A percentile compares a stretch with the other conserved stretches of the same genome.
phyloP scores from a whole-genome alignment of 2,888 invertebrate species.

The Pycnomerus fuliginosus region DNA sequence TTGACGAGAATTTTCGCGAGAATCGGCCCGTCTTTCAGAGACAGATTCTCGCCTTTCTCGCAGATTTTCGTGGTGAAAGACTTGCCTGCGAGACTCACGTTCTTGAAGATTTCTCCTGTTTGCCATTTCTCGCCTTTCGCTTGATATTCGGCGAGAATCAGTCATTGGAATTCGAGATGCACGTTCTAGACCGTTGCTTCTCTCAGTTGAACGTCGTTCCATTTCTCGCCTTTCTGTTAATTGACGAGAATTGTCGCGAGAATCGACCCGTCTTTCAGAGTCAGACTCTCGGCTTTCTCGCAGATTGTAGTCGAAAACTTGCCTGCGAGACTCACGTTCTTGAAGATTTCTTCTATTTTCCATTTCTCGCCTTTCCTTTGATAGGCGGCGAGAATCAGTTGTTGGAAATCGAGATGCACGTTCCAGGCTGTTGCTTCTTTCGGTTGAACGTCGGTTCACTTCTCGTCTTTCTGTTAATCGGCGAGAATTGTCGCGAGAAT shows the following conservation, averaged over 20 bases:
- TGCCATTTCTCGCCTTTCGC: not conserved
- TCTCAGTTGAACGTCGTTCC: not conserved
- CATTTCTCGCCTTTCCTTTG: slow-evolving; percentile 1
- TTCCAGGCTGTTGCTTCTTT: not conserved
- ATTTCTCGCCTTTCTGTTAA: slow-evolving; percentile 1
- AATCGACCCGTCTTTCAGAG: not conserved
- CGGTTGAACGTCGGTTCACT: no score
- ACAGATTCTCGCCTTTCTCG: not conserved
- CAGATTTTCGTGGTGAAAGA: no score
- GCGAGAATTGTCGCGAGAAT: slow-evolving; percentile 1
- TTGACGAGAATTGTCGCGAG: not conserved
- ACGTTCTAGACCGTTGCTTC: not conserved
- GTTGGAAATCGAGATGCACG: not conserved
- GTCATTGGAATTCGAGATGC: no score
- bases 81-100: not conserved
- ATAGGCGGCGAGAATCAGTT: not conserved
- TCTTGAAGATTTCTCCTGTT: not conserved
- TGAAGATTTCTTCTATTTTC: no score
- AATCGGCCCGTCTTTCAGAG: not conserved
- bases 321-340: no score
- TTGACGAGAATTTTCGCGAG: not conserved
- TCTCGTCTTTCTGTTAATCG: no score
- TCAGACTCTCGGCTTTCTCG: not conserved
- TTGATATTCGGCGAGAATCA: not conserved
- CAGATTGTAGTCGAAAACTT: no score